A percentile compares a stretch with the other conserved stretches of the same genome.
phyloP scores from a whole-genome alignment of 2,888 invertebrate genomes.

The Tetheella fluctuosa region DNA sequence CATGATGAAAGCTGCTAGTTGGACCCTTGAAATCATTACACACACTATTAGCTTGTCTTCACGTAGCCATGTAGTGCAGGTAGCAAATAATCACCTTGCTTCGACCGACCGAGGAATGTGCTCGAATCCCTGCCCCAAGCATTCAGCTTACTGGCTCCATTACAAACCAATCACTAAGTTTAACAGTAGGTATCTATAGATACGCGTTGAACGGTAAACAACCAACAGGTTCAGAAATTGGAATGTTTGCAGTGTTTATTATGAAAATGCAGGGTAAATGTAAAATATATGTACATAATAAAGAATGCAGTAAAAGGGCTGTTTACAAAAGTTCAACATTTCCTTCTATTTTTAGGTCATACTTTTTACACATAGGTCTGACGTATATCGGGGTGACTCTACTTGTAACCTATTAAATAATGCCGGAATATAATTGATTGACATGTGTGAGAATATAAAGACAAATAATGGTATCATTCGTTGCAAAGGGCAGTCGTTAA shows the following conservation, averaged over 20 bases:
- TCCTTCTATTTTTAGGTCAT: neutral
- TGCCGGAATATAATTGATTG: too few relatives aligned
- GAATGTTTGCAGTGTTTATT: constrained; percentile 28
- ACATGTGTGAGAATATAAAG: too few relatives aligned
- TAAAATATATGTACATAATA: constrained; percentile 14
- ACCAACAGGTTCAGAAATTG: constrained; percentile 22
- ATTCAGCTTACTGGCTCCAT: constrained; percentile 35
- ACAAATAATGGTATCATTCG: too few relatives aligned
- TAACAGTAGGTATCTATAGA: constrained; percentile 9
- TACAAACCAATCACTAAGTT: constrained; percentile 27
- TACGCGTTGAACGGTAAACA: constrained; percentile 14
- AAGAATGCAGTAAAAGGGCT: constrained; percentile 10
- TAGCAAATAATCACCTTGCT: constrained; percentile 50
- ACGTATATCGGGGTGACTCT: neutral
- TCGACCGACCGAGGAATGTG: constrained; percentile 48
- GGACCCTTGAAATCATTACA: neutral
- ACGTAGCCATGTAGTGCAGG: constrained; percentile 18
- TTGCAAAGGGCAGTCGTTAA: too few relatives aligned
- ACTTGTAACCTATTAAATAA: too few relatives aligned
- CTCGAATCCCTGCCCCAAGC: constrained; percentile 20
- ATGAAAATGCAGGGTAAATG: constrained; percentile 24
- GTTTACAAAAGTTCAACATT: neutral
- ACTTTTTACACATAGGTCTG: neutral
- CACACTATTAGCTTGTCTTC: constrained; percentile 13
- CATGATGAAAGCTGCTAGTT: neutral